A percentile compares a stretch with the other conserved stretches of the same genome.
Evolutionary conservation across 1,140 invertebrate species (phyloP).

Genomic region (Lerema accius): DNA sequence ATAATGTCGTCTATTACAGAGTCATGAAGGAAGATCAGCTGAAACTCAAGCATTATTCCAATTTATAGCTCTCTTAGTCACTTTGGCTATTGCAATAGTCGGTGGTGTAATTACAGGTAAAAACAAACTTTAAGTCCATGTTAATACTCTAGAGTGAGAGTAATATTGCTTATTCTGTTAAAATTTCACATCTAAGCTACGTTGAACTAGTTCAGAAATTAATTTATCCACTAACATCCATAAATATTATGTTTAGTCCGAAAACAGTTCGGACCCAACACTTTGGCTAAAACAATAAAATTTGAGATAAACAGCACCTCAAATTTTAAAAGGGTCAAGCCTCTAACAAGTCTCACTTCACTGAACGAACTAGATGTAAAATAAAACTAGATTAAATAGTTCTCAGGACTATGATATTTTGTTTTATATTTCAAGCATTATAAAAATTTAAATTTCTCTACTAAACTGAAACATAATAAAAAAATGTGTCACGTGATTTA

Average conservation of each 20-base stretch:
- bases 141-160: too few species aligned
- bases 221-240: background rate
- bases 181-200: too few species aligned
- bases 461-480: too few species aligned
- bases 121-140: slow-evolving; percentile 5
- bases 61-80: slow-evolving; percentile 48
- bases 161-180: too few species aligned
- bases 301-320: slow-evolving; percentile 6
- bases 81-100: slow-evolving; percentile 46
- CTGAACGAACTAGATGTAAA: slow-evolving; percentile 4
- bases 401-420: slow-evolving; percentile 6
- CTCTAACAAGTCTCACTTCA: background rate
- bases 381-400: slow-evolving; percentile 3
- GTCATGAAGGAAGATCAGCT: slow-evolving; percentile 42
- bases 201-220: background rate
- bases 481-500: too few species aligned
- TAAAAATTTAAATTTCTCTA: too few species aligned
- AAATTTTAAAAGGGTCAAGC: background rate
- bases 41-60: slow-evolving; percentile 54
- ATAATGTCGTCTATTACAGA: slow-evolving; percentile 42
- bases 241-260: background rate
- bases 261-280: slow-evolving; percentile 1
- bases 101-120: slow-evolving; percentile 61
- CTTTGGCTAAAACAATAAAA: slow-evolving; percentile 19
- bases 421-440: too few species aligned